Evolutionary conservation across 1,140 invertebrate species (phyloP).

Genomic region (Hyles euphorbiae): DNA sequence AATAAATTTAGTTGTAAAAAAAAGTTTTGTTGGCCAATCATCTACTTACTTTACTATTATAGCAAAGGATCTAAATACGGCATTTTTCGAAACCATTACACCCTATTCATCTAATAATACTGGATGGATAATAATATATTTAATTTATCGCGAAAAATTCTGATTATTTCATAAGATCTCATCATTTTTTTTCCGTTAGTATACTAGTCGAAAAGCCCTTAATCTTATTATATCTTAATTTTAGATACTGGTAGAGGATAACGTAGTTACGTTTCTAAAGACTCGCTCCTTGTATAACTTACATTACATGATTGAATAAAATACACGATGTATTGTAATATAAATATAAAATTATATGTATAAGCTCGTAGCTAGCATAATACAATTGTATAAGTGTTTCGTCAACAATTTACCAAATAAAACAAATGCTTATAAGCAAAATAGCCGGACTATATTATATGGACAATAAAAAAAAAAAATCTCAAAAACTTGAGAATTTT

Average conservation of each 20-base stretch:
- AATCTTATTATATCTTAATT: slow-evolving; percentile 66
- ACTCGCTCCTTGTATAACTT: slow-evolving; percentile 36
- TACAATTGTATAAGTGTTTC: slow-evolving; percentile 1
- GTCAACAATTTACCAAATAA: slow-evolving; percentile 4
- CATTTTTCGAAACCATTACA: slow-evolving; percentile 41
- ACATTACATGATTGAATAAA: slow-evolving; percentile 39
- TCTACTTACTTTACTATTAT: slow-evolving; percentile 42
- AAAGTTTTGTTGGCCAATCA: slow-evolving; percentile 35
- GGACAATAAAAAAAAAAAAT: too few species aligned
- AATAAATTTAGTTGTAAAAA: neutral
- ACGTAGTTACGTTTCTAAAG: slow-evolving; percentile 46
- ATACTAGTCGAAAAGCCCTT: slow-evolving; percentile 71
- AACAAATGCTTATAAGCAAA: neutral
- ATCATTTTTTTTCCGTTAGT: slow-evolving; percentile 53
- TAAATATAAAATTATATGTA: slow-evolving; percentile 37
- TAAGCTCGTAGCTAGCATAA: slow-evolving; percentile 46
- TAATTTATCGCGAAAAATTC: slow-evolving; percentile 67
- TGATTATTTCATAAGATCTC: slow-evolving; percentile 69
- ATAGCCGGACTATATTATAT: neutral
- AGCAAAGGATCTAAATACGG: slow-evolving; percentile 59
- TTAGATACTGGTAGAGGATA: slow-evolving; percentile 55
- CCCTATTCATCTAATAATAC: slow-evolving; percentile 70
- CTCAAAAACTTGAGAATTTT: too few species aligned
- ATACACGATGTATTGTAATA: slow-evolving; percentile 29
- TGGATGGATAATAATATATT: slow-evolving; percentile 70